Conservation (phyloP, 2,797 vertebrate species). For the Coilia nasus region DNA sequence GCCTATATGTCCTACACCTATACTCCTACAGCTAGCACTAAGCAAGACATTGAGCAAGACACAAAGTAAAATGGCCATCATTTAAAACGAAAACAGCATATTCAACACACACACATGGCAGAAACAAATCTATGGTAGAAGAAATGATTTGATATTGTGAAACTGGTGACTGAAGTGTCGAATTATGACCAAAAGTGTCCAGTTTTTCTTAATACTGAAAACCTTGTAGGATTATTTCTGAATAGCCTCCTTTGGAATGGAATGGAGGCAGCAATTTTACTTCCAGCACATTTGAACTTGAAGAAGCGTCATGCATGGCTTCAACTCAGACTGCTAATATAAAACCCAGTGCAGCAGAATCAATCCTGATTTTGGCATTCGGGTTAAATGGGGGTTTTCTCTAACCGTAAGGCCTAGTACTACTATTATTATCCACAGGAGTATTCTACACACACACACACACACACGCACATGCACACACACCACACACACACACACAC, state of each 20-base stretch:
- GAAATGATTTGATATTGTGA: not conserved
- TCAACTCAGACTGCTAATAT: slow-evolving; percentile 18
- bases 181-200: not conserved
- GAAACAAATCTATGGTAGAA: not conserved
- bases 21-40: not conserved
- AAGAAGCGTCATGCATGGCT: slow-evolving; percentile 32
- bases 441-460: not conserved
- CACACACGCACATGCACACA: no score
- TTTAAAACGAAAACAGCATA: not conserved
- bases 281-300: slow-evolving; percentile 28
- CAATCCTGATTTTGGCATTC: slow-evolving; percentile 42
- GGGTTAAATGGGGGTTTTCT: slow-evolving; percentile 15
- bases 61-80: not conserved
- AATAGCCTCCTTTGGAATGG: not conserved
- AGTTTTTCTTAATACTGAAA: not conserved
- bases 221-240: not conserved
- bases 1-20: not conserved
- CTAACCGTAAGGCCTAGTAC: slow-evolving; percentile 30
- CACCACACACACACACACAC: no score
- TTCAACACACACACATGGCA: slow-evolving; percentile 12
- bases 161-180: not conserved
- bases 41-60: not conserved
- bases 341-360: slow-evolving; percentile 33
- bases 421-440: slow-evolving; percentile 52
- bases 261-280: slow-evolving; percentile 19